A percentile compares a stretch with the other conserved stretches of the same genome.
These are phyloP conservation scores for Panagrolaimus sp. DNA, from an alignment of 1,140 invertebrate species.

Conservation along the genomic window DNA sequence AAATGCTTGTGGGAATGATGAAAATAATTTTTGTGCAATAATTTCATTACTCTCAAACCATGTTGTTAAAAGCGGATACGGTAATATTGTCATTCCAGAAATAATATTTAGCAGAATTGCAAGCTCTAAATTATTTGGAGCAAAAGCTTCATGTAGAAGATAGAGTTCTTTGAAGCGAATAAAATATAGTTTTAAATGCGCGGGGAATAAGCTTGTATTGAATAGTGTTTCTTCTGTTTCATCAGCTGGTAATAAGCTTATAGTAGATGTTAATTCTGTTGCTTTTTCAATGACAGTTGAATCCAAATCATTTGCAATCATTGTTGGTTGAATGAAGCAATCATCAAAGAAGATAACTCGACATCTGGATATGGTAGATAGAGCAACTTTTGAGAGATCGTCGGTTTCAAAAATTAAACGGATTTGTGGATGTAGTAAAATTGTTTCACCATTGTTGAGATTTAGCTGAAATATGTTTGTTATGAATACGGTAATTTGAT, in stretches of 20 bases:
- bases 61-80: not conserved
- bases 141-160: constrained; percentile 1
- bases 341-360: constrained; percentile 37
- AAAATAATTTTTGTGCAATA: not conserved
- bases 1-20: constrained; percentile 8
- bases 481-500: not conserved
- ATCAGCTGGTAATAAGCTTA: not conserved
- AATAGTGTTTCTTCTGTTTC: not conserved
- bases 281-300: not conserved
- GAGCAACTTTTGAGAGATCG: constrained; percentile 19
- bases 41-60: not conserved
- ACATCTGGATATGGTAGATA: constrained; percentile 37
- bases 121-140: not conserved
- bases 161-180: not conserved
- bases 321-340: not conserved
- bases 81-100: not conserved
- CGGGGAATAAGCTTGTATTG: not conserved
- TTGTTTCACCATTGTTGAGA: constrained; percentile 23
- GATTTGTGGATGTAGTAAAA: constrained; percentile 28
- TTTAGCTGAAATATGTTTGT: constrained; percentile 22
- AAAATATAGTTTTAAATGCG: not conserved
- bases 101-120: not conserved
- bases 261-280: not conserved
- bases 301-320: not conserved
- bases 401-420: constrained; percentile 33